A percentile compares a stretch with the other conserved stretches of the same genome.
phyloP scores from a whole-genome alignment of 2,888 invertebrate species.

The Melanostoma mellinum region DNA sequence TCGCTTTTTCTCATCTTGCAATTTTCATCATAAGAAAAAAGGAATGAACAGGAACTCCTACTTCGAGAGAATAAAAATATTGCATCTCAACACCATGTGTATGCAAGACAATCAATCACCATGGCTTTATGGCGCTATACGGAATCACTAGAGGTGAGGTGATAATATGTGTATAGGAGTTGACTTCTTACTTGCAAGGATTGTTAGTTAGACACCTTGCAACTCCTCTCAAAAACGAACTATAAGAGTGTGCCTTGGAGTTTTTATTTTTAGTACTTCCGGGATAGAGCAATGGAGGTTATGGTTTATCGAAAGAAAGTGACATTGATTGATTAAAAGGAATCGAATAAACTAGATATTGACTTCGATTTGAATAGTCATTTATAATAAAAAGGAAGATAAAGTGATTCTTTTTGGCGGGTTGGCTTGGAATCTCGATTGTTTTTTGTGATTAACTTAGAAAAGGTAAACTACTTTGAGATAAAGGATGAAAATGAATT shows the following conservation, averaged over 20 bases:
- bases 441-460: no score
- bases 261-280: conserved; percentile 5
- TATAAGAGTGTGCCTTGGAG: not conserved
- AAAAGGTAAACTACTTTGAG: no score
- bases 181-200: conserved; percentile 10
- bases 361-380: conserved; percentile 46
- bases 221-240: conserved; percentile 19
- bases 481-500: no score
- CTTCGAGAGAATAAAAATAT: conserved; percentile 23
- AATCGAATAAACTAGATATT: conserved; percentile 42
- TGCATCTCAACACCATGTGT: conserved; percentile 47
- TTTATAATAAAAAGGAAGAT: not conserved
- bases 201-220: conserved; percentile 9
- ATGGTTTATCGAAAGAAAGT: not conserved
- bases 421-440: no score
- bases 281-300: not conserved
- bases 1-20: conserved; percentile 53
- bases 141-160: not conserved
- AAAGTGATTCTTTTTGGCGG: no score
- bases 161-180: conserved; percentile 6
- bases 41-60: not conserved
- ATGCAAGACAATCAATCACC: conserved; percentile 58
- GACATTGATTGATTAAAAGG: conserved; percentile 51
- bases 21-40: conserved; percentile 34
- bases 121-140: conserved; percentile 13